Conservation (phyloP, 2,888 invertebrate genomes). For the Stenchaetothrips biformis region DNA sequence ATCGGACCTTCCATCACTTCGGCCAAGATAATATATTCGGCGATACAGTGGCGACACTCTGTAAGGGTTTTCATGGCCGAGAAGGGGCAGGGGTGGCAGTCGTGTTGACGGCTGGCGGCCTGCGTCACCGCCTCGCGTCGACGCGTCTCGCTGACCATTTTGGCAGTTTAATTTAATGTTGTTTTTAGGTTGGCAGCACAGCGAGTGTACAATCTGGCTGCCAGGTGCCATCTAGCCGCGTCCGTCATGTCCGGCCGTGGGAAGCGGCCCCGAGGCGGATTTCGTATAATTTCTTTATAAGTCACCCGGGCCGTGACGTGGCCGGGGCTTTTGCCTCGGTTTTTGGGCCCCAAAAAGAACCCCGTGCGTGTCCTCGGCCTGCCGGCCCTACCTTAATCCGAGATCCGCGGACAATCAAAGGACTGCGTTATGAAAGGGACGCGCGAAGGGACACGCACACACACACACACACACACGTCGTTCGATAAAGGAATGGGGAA, state of each 20-base stretch:
- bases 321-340: neutral
- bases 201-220: neutral
- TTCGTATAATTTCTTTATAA: constrained; percentile 20
- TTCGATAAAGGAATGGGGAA: neutral
- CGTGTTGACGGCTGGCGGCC: too few species aligned
- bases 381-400: constrained; percentile 4
- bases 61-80: neutral
- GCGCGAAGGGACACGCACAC: too few species aligned
- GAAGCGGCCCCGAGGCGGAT: neutral
- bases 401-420: constrained; percentile 15
- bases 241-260: neutral
- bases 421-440: neutral
- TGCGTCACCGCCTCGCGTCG: too few species aligned
- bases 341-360: neutral
- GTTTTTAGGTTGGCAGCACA: too few species aligned
- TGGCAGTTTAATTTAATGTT: too few species aligned
- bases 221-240: neutral
- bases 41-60: neutral
- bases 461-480: too few species aligned
- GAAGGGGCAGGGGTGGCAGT: too few species aligned
- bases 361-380: constrained; percentile 1
- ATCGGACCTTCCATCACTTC: neutral
- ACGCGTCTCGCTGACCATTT: too few species aligned
- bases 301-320: neutral
- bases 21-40: neutral